Percentiles rank a stretch among this genome's conserved stretches.
Conservation (phyloP, 1,140 invertebrate species). For the Lucilia sericata region DNA sequence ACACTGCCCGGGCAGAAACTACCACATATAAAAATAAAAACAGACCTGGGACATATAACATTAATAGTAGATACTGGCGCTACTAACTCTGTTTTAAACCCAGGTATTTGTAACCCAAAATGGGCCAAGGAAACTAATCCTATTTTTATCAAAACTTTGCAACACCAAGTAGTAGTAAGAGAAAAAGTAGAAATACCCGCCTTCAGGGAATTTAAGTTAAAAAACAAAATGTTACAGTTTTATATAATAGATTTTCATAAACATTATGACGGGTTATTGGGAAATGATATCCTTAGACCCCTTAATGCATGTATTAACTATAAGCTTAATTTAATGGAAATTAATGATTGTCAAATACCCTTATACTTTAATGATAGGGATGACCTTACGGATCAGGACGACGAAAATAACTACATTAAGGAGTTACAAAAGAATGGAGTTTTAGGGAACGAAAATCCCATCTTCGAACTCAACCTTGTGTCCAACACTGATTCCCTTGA, state of each 20-base stretch:
- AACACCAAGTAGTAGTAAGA: slow-evolving; percentile 4
- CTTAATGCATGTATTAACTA: slow-evolving; percentile 3
- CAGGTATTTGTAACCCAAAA: not conserved
- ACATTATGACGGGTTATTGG: slow-evolving; percentile 6
- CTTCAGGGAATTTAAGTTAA: slow-evolving; percentile 33
- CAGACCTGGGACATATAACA: slow-evolving; percentile 3
- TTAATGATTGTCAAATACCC: not conserved
- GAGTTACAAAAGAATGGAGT: not conserved
- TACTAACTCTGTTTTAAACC: slow-evolving; percentile 34
- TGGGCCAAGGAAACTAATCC: not conserved
- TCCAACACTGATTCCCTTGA: too few relatives aligned
- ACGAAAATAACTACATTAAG: not conserved
- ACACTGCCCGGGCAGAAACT: not conserved
- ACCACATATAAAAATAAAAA: slow-evolving; percentile 35
- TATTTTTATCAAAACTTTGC: slow-evolving; percentile 19
- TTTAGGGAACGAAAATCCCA: not conserved
- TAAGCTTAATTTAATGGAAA: not conserved
- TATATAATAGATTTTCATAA: slow-evolving; percentile 36
- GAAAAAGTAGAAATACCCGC: not conserved
- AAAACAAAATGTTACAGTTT: slow-evolving; percentile 4
- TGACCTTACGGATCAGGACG: not conserved
- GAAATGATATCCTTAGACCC: not conserved
- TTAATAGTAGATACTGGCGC: slow-evolving; percentile 23
- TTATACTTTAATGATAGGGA: not conserved
- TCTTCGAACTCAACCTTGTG: not conserved